Evolutionary conservation across 2,888 invertebrate genomes (phyloP), one percentile per base, ranked within the genome.

Genomic region (Girardia tigrina): DNA sequence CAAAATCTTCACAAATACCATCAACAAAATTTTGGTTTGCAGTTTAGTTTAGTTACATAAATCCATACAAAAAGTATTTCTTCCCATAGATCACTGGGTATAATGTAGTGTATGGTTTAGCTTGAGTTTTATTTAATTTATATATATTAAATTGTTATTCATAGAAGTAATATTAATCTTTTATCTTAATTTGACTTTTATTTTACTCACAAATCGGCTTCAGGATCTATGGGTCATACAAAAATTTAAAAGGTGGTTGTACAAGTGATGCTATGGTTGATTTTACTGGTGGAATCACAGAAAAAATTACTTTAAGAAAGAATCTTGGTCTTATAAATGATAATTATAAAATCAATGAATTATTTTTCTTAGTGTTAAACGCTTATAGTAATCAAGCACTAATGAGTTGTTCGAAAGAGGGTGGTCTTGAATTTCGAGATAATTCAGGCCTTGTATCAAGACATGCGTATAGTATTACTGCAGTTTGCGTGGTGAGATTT

Each of bases 221-320:
- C 4, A 56, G 56, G n/a, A 16, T 56, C 4, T 56, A 20, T 56
- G 56, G 56, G 23, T 56, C 56, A 56, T 56, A 56, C 23, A 4
- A 56, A 56, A 56, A 56, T 56, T 56, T 56, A 56, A 56, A 56
- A 56, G 56, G 56, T 20, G 56, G 56, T 20, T 20, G n/a, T 56
- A 56, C 56, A 12, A 56, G 56, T 56, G 56, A 56, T 6, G 56
- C 56, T 20, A 56, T 56, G 56, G n/a, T 56, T 56, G 56, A 56
- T 56, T 56, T 56, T 56, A 56, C 56, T 2, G 56, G 56, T 56
- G 56, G 56, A 56, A 56, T 56, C 4, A 56, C 56, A 12, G 56
- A 56, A 56, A 56, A 56, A 56, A 56, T 56, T 8, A 2, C 4
- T 56, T 56, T 56, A 23, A 56, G n/a, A 16, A 56, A 56, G n/a